phyloP scores from a whole-genome alignment of 2,113 vertebrate species.

The Eudorcas thomsonii region DNA sequence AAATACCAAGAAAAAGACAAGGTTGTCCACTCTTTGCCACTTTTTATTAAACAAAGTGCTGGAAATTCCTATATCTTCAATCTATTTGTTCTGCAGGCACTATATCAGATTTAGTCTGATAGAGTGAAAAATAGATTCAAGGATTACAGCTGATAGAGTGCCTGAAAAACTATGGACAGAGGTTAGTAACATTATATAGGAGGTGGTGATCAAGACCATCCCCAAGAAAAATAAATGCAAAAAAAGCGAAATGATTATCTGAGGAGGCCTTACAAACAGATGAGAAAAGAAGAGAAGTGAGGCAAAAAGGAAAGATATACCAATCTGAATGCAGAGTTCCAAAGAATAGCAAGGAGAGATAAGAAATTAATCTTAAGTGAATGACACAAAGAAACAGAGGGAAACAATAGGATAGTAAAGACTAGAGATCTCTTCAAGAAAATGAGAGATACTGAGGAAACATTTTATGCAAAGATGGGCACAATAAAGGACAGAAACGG shows the following conservation, averaged over 20 bases:
- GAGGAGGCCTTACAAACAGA: not conserved
- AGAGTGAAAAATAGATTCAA: not conserved
- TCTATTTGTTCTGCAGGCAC: not conserved
- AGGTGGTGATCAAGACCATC: not conserved
- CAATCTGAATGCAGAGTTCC: not conserved
- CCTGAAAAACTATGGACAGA: not conserved
- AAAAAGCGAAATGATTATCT: not conserved
- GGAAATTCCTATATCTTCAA: not conserved
- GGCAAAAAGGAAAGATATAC: not conserved
- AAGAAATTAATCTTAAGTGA: not conserved
- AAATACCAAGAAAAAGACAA: not conserved
- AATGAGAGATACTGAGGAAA: not conserved
- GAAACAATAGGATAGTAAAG: not conserved
- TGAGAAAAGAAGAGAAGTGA: not conserved
- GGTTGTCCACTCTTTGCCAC: not conserved
- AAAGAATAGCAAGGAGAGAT: not conserved
- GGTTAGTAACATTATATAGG: not conserved
- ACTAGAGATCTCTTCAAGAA: not conserved
- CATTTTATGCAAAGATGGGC: not conserved
- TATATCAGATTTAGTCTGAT: not conserved
- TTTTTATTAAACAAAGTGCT: not conserved
- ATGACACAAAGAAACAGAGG: not conserved
- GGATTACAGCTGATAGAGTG: not conserved
- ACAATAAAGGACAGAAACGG: not conserved
- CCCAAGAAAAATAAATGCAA: not conserved